Conservation (phyloP, 2,113 vertebrate species). For the Seriola rivoliana region DNA sequence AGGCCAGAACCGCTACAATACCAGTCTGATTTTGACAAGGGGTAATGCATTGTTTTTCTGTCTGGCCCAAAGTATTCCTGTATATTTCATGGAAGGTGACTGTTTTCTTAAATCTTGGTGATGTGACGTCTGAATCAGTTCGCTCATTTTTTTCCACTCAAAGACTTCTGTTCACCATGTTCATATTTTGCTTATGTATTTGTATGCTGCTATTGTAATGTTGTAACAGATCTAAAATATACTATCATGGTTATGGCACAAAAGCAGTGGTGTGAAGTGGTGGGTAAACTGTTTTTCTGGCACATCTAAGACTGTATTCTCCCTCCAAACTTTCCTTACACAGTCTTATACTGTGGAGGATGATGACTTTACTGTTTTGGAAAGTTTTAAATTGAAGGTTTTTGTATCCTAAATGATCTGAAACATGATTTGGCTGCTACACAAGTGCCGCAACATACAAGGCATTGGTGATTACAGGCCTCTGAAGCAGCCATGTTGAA, state of each 20-base stretch:
- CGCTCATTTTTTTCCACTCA: not conserved
- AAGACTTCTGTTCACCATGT: not conserved
- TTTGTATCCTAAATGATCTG: not conserved
- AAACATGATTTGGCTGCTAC: not conserved
- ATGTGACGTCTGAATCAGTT: not conserved
- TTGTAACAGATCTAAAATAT: not conserved
- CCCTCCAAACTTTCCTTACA: not conserved
- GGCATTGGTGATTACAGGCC: not conserved
- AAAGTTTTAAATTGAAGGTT: not conserved
- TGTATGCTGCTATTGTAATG: not conserved
- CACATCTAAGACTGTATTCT: not conserved
- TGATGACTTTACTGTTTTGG: not conserved
- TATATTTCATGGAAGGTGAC: not conserved
- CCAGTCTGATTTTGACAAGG: constrained; percentile 12
- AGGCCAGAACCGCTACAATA: constrained; percentile 37
- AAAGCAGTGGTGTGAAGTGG: no score
- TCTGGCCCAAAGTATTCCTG: not conserved
- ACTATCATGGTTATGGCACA: not conserved
- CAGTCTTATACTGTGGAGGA: not conserved
- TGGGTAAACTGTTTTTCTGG: not conserved
- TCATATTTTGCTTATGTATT: not conserved
- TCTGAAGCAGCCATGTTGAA: constrained; percentile 32
- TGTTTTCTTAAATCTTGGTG: not conserved
- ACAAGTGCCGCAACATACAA: constrained; percentile 4
- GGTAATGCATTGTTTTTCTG: not conserved